A percentile compares a stretch with the other conserved stretches of the same genome.
Conservation (phyloP, 1,140 invertebrate species). For the Penaeus chinensis region DNA sequence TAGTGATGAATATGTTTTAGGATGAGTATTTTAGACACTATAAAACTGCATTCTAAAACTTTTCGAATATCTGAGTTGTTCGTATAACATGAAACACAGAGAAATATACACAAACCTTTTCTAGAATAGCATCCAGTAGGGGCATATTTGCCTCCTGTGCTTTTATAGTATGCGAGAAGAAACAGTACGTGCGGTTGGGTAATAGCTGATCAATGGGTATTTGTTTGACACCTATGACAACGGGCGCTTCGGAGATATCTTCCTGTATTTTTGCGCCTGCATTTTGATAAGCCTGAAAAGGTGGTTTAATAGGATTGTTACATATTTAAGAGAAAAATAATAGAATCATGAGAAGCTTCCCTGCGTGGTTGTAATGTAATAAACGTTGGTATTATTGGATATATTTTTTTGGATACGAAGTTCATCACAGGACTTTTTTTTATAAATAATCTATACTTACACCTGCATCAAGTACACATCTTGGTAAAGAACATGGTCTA, state of each 20-base stretch:
- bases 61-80: background rate
- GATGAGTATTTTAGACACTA: too few relatives aligned
- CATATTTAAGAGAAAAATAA: background rate
- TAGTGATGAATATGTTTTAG: too few relatives aligned
- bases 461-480: too few relatives aligned
- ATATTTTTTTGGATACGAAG: background rate
- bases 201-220: slow-evolving; percentile 93
- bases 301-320: background rate
- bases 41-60: background rate
- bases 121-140: slow-evolving; percentile 93
- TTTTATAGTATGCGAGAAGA: slow-evolving; percentile 99
- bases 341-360: background rate
- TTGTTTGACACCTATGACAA: slow-evolving; percentile 98
- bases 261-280: slow-evolving; percentile 94
- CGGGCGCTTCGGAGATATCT: slow-evolving; percentile 93
- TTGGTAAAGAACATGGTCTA: background rate
- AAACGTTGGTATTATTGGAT: too few relatives aligned
- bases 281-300: slow-evolving; percentile 81
- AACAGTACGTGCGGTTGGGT: slow-evolving; percentile 96
- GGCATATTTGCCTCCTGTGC: slow-evolving; percentile 99
- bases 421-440: background rate
- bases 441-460: background rate
- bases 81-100: slow-evolving; percentile 15
- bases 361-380: background rate
- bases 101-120: slow-evolving; percentile 77